Evolutionary conservation across 2,113 vertebrate species (phyloP).

Genomic region (Scopus umbretta): DNA sequence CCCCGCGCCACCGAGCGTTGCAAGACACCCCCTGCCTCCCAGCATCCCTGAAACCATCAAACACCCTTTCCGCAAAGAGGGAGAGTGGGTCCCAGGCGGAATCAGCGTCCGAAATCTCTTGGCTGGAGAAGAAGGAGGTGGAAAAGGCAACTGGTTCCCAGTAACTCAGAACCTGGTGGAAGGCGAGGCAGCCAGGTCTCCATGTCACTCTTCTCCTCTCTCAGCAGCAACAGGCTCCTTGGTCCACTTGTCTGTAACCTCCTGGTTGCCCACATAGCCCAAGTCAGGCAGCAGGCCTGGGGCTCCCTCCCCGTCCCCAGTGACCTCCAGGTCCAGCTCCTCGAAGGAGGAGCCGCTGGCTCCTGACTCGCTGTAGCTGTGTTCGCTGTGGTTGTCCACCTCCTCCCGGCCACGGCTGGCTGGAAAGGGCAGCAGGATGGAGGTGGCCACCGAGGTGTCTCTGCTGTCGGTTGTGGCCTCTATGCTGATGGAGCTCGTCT

Average conservation of each 20-base stretch:
- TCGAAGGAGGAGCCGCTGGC: constrained; percentile 94
- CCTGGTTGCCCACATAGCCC: neutral
- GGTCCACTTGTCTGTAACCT: constrained; percentile 61
- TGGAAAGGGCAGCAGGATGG: constrained; percentile 69
- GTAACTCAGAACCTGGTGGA: neutral
- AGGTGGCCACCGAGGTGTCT: constrained; percentile 79
- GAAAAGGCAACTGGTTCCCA: constrained; percentile 45
- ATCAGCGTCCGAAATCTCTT: neutral
- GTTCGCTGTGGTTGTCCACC: constrained; percentile 72
- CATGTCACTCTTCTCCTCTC: constrained; percentile 66
- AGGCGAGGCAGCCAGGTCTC: neutral
- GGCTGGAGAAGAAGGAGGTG: constrained; percentile 34
- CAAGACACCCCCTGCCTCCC: neutral
- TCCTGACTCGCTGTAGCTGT: constrained; percentile 85
- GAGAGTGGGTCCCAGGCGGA: neutral
- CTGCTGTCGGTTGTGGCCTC: constrained; percentile 83
- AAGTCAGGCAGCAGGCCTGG: neutral
- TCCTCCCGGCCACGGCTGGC: constrained; percentile 76
- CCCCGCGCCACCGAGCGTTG: neutral
- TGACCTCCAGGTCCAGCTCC: constrained; percentile 88
- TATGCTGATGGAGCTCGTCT: constrained; percentile 79
- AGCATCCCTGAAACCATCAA: neutral
- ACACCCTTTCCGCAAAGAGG: constrained; percentile 36
- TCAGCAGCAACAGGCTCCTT: constrained; percentile 61
- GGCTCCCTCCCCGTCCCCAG: constrained; percentile 37